These are phyloP conservation scores for Drosophila basisetae DNA, from an alignment of 2,888 invertebrate species.

Conservation along the genomic window DNA sequence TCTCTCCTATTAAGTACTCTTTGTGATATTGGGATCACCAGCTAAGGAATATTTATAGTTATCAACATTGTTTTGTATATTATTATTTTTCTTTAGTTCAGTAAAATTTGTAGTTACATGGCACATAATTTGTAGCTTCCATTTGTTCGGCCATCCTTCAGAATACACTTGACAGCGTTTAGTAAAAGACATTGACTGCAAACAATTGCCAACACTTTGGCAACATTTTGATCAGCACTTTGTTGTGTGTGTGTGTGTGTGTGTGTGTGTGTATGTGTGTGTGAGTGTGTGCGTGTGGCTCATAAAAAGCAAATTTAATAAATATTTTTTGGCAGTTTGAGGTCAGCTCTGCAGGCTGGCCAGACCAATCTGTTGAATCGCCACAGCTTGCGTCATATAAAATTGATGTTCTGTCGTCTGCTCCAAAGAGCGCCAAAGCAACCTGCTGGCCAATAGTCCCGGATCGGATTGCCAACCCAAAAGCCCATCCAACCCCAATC, in stretches of 20 bases:
- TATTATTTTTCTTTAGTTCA: not conserved
- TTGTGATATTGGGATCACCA: not conserved
- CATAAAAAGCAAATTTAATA: constrained; percentile 73
- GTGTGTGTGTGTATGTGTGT: constrained; percentile 14
- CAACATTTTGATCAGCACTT: constrained; percentile 21
- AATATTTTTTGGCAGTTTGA: constrained; percentile 57
- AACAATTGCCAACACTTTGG: constrained; percentile 60
- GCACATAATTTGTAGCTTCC: not conserved
- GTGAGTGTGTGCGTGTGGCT: constrained; percentile 13
- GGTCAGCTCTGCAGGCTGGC: constrained; percentile 7
- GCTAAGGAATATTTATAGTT: not conserved
- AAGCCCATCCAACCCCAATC: not conserved
- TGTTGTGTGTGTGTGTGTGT: constrained; percentile 4
- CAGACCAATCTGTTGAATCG: constrained; percentile 26
- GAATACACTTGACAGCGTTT: constrained; percentile 11
- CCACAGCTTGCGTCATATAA: constrained; percentile 64
- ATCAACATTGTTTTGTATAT: not conserved
- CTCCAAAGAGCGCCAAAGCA: constrained; percentile 1
- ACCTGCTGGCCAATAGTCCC: constrained; percentile 23
- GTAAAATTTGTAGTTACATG: not conserved
- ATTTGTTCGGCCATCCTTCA: not conserved
- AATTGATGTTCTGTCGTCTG: constrained; percentile 74
- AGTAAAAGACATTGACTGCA: constrained; percentile 44
- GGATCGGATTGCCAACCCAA: constrained; percentile 23
- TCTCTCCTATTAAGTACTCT: not conserved